Conservation (phyloP, 2,797 vertebrate species). For the Megalops cyprinoides region DNA sequence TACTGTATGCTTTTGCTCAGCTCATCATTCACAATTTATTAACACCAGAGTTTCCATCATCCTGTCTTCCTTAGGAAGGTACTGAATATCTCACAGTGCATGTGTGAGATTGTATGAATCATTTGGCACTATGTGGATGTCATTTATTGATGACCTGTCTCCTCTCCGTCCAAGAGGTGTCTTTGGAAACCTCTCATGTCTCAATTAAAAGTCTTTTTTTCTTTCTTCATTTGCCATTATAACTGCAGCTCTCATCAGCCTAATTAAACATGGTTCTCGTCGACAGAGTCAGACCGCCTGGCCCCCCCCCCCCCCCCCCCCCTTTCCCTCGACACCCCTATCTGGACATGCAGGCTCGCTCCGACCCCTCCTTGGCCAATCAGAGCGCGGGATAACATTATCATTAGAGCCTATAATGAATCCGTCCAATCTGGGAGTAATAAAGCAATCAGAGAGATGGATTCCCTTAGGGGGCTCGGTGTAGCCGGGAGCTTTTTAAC, state of each 20-base stretch:
- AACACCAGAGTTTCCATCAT: neutral
- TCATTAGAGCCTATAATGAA: slow-evolving; percentile 57
- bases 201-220: slow-evolving; percentile 56
- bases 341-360: slow-evolving; percentile 63
- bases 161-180: neutral
- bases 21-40: neutral
- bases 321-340: slow-evolving; percentile 53
- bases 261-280: neutral
- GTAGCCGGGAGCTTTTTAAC: slow-evolving; percentile 45
- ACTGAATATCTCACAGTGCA: neutral
- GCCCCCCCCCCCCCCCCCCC: neutral
- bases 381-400: slow-evolving; percentile 48
- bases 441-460: slow-evolving; percentile 62
- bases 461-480: slow-evolving; percentile 56
- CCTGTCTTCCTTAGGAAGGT: neutral
- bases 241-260: slow-evolving; percentile 10
- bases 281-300: neutral
- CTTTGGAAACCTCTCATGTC: slow-evolving; percentile 49
- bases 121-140: neutral
- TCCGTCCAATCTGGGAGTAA: slow-evolving; percentile 50
- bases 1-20: neutral
- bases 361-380: slow-evolving; percentile 62
- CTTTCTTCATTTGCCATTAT: neutral
- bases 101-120: neutral
- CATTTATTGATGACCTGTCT: slow-evolving; percentile 1